Evolutionary conservation across 2,797 vertebrate species (phyloP).

Genomic region (Aulostomus chinensis): DNA sequence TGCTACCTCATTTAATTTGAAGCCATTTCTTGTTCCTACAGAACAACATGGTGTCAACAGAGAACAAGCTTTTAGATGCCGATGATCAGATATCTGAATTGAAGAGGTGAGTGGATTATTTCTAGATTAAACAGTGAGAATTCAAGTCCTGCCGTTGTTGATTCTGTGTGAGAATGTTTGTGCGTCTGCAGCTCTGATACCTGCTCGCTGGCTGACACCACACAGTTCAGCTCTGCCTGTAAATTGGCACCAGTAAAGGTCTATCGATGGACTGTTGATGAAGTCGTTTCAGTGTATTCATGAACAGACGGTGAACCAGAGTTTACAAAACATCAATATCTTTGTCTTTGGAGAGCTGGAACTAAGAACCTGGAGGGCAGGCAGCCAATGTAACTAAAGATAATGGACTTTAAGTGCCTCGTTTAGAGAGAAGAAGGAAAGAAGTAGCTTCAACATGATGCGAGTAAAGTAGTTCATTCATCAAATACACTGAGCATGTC

Average conservation of each 20-base stretch:
- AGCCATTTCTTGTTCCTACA: constrained; percentile 57
- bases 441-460: no score
- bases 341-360: no score
- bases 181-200: no score
- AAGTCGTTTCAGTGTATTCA: constrained; percentile 17
- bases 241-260: constrained; percentile 10
- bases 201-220: no score
- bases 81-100: constrained; percentile 88
- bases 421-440: no score
- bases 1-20: neutral
- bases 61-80: constrained; percentile 90
- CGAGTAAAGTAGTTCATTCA: neutral
- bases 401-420: no score
- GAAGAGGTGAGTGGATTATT: constrained; percentile 83
- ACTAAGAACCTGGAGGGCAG: no score
- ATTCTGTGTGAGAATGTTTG: no score
- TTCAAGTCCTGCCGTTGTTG: no score
- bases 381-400: no score
- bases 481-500: neutral
- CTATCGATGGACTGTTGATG: constrained; percentile 1
- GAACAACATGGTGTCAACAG: constrained; percentile 87
- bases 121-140: no score
- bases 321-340: no score
- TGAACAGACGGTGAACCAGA: neutral
- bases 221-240: constrained; percentile 15